Evolutionary conservation across 2,888 invertebrate species (phyloP).

Genomic region (Zonitis immaculata): DNA sequence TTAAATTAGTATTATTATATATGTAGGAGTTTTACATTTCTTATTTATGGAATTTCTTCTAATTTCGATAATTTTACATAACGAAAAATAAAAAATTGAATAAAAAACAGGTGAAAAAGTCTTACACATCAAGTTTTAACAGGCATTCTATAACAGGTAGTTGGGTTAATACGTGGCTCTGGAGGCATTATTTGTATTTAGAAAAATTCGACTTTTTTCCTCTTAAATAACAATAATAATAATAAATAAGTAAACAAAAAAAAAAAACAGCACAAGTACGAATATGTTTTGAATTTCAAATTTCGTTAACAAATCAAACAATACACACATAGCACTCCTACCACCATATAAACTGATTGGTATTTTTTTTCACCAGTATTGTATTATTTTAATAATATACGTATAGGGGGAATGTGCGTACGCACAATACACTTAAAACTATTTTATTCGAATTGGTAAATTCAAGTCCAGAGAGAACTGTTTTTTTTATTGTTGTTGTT

Average conservation of each 20-base stretch:
- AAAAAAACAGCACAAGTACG: conserved; percentile 7
- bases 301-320: conserved; percentile 24
- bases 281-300: conserved; percentile 13
- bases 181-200: conserved; percentile 23
- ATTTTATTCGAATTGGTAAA: conserved; percentile 9
- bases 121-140: conserved; percentile 26
- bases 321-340: conserved; percentile 23
- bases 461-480: conserved; percentile 1
- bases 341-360: conserved; percentile 24
- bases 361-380: conserved; percentile 25
- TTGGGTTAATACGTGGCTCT: conserved; percentile 38
- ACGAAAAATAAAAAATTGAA: not conserved
- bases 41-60: not conserved
- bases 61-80: not conserved
- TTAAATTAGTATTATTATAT: not conserved
- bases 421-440: conserved; percentile 20
- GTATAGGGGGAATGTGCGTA: conserved; percentile 25
- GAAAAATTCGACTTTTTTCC: conserved; percentile 24
- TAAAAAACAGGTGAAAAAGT: conserved; percentile 21
- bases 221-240: no score
- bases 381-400: conserved; percentile 7
- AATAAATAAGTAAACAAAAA: conserved; percentile 18
- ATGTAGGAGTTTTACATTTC: not conserved
- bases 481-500: no score
- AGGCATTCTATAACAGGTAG: conserved; percentile 30